phyloP scores from a whole-genome alignment of 2,888 invertebrate genomes.

The Herminia tarsipennalis region DNA sequence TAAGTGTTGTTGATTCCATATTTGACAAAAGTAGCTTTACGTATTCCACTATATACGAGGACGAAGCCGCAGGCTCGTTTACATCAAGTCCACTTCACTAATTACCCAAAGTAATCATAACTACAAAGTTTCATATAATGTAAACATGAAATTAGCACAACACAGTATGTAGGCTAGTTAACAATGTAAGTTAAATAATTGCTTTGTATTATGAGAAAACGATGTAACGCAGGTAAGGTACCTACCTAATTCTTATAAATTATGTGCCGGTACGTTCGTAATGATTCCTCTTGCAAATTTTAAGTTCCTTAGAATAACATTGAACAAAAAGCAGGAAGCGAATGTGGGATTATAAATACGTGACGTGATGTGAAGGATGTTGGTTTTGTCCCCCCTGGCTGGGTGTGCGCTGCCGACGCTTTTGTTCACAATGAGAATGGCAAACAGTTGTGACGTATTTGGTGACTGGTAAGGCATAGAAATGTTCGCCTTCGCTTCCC shows the following conservation, averaged over 20 bases:
- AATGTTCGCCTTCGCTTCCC: constrained; percentile 35
- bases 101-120: constrained; percentile 25
- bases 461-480: constrained; percentile 37
- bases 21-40: no score
- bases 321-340: constrained; percentile 81
- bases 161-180: constrained; percentile 25
- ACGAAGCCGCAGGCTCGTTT: no score
- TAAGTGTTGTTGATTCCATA: no score
- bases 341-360: constrained; percentile 80
- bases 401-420: constrained; percentile 47
- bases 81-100: constrained; percentile 4
- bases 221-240: constrained; percentile 19
- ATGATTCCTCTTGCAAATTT: constrained; percentile 60
- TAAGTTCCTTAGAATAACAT: constrained; percentile 69
- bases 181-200: constrained; percentile 39
- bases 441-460: constrained; percentile 62
- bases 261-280: constrained; percentile 41
- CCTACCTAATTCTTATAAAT: constrained; percentile 36
- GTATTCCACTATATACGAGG: no score
- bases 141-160: constrained; percentile 24
- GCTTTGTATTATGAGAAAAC: constrained; percentile 15
- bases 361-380: constrained; percentile 77
- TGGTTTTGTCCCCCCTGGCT: constrained; percentile 68
- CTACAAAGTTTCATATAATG: constrained; percentile 24
- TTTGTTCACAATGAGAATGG: constrained; percentile 71